Percentiles rank a stretch among this genome's conserved stretches.
Evolutionary conservation across 2,888 invertebrate species (phyloP).

Genomic region (Lasioglossum vierecki): DNA sequence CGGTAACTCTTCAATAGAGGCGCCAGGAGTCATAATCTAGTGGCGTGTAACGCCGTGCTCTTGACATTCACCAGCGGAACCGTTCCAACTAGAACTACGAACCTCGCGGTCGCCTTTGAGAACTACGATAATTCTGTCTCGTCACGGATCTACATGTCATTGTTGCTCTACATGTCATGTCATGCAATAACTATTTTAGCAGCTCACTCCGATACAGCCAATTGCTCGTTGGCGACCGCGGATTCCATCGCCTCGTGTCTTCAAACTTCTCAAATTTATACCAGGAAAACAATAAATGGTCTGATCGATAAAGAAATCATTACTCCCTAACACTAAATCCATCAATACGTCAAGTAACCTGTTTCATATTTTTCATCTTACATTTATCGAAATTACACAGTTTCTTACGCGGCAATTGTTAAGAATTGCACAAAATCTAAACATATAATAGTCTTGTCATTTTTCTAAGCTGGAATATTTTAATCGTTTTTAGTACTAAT

Average conservation of each 20-base stretch:
- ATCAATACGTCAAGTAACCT: no score
- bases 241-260: not conserved
- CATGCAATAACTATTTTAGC: conserved; percentile 10
- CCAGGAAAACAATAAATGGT: no score
- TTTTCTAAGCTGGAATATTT: no score
- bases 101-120: conserved; percentile 64
- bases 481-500: no score
- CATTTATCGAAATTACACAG: no score
- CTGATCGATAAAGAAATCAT: no score
- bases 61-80: conserved; percentile 61
- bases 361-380: no score
- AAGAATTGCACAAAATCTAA: no score
- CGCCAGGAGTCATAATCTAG: conserved; percentile 54
- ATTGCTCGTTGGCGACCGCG: not conserved
- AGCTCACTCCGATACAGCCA: not conserved
- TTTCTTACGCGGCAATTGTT: no score
- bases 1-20: conserved; percentile 33
- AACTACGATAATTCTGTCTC: conserved; percentile 69
- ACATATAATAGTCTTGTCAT: no score
- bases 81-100: conserved; percentile 52
- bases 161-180: conserved; percentile 65
- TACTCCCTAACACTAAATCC: no score
- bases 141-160: conserved; percentile 76
- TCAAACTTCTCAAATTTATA: no score
- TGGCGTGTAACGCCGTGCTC: conserved; percentile 52